Evolutionary conservation across 2,113 vertebrate species (phyloP).

Genomic region (Grammomys dolichurus): DNA sequence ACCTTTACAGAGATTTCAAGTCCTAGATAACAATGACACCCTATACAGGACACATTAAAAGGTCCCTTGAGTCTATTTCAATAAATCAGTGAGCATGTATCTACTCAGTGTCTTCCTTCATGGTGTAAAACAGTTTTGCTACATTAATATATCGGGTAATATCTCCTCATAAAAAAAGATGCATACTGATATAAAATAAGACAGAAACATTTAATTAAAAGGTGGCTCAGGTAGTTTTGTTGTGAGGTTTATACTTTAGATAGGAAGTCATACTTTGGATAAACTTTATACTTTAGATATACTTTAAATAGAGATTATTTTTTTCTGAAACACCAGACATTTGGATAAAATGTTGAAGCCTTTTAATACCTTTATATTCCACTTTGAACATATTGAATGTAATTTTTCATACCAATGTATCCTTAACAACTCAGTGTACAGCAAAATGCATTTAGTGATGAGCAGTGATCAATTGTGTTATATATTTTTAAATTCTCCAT

Average conservation of each 20-base stretch:
- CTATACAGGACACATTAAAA: neutral
- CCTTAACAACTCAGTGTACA: neutral
- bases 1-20: neutral
- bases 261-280: neutral
- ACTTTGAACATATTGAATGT: neutral
- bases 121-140: neutral
- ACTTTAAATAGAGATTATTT: neutral
- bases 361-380: neutral
- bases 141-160: neutral
- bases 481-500: neutral
- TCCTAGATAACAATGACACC: neutral
- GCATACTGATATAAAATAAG: neutral
- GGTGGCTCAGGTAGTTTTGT: rapidly evolving
- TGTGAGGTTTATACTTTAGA: neutral
- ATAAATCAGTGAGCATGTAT: neutral
- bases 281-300: neutral
- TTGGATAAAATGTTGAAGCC: neutral
- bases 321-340: neutral
- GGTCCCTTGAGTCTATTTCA: neutral
- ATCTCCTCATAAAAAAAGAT: neutral
- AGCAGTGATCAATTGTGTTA: neutral
- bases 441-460: neutral
- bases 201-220: neutral
- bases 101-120: neutral
- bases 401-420: neutral